These are phyloP conservation scores for Laterallus jamaicensis DNA, from an alignment of 2,113 vertebrate species.

Conservation along the genomic window DNA sequence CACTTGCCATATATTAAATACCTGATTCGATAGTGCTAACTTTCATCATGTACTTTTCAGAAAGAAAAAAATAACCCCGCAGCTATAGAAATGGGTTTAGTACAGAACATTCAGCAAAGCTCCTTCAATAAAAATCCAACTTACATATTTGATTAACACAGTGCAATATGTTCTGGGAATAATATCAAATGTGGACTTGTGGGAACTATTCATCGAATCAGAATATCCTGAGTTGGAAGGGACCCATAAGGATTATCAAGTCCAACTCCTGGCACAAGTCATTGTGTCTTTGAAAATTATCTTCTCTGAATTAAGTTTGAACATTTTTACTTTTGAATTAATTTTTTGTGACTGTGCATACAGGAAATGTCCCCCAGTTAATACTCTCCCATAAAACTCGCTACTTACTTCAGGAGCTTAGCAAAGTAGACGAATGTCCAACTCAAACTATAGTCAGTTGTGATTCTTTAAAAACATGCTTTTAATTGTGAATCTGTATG, in stretches of 20 bases:
- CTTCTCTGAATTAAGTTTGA: background rate
- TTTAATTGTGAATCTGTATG: background rate
- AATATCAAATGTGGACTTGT: background rate
- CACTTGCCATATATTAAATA: background rate
- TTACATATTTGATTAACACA: background rate
- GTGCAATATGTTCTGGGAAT: background rate
- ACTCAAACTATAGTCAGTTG: background rate
- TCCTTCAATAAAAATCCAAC: background rate
- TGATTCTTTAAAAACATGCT: background rate
- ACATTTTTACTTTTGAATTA: background rate
- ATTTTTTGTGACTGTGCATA: background rate
- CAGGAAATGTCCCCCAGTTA: background rate
- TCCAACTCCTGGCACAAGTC: no score
- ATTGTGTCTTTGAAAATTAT: background rate
- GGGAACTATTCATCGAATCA: background rate
- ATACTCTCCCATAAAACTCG: background rate
- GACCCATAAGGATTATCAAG: no score
- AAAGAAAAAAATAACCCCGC: background rate
- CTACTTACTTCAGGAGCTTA: background rate
- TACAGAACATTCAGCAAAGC: background rate
- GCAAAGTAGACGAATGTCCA: background rate
- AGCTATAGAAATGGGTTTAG: background rate
- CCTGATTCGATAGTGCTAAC: background rate
- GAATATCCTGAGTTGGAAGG: no score
- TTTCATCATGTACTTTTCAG: background rate